These are phyloP conservation scores for Gymnarchus niloticus DNA, from an alignment of 2,113 vertebrate genomes.

Conservation along the genomic window DNA sequence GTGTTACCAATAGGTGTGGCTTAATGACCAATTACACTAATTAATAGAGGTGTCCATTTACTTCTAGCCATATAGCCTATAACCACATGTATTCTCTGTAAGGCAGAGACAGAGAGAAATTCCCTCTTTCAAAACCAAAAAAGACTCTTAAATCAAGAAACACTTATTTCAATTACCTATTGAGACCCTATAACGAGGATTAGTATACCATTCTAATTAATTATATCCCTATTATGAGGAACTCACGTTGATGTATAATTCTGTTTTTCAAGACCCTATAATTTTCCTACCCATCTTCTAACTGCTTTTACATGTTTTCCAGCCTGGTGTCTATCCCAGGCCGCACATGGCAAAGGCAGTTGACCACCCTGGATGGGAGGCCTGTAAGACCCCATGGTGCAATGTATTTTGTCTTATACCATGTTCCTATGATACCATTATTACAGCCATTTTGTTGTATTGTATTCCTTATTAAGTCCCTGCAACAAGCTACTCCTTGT, in stretches of 20 bases:
- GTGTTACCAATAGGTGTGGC: too few relatives aligned
- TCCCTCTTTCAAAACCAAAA: neutral
- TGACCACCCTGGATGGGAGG: neutral
- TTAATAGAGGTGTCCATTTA: too few relatives aligned
- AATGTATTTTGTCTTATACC: neutral
- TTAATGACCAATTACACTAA: too few relatives aligned
- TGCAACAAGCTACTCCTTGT: neutral
- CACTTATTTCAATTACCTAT: neutral
- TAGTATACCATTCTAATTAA: neutral
- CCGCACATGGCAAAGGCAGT: neutral
- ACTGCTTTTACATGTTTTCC: neutral
- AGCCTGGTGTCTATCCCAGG: neutral
- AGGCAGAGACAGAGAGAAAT: neutral
- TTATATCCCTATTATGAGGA: neutral
- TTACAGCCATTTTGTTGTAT: neutral
- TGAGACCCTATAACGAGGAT: neutral
- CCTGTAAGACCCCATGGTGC: neutral
- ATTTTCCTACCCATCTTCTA: neutral
- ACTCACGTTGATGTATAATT: neutral
- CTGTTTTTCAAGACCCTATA: neutral
- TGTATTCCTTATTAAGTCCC: neutral
- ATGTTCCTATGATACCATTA: neutral
- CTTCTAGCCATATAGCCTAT: too few relatives aligned
- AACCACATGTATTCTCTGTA: neutral
- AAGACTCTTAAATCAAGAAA: neutral